Percentiles rank a stretch among this genome's conserved stretches.
These are phyloP conservation scores for Endomychus coccineus DNA, from an alignment of 2,888 invertebrate species.

Conservation along the genomic window DNA sequence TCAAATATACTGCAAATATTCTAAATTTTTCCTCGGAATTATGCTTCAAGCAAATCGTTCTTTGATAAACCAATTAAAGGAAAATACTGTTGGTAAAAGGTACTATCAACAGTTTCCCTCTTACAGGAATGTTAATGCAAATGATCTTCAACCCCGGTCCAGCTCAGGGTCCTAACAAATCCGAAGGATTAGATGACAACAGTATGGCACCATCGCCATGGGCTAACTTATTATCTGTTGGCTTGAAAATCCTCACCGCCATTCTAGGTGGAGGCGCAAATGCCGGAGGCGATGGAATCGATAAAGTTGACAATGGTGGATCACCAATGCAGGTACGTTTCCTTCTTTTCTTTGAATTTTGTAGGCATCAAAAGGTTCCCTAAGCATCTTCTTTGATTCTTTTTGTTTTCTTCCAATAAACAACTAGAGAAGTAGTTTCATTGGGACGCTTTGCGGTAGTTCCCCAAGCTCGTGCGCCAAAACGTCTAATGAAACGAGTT, in stretches of 20 bases:
- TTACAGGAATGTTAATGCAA: conserved; percentile 70
- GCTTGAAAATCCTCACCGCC: conserved; percentile 77
- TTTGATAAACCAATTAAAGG: too few species aligned
- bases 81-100: conserved; percentile 9
- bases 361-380: too few species aligned
- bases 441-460: too few species aligned
- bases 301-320: conserved; percentile 83
- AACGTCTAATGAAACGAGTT: too few species aligned
- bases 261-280: conserved; percentile 72
- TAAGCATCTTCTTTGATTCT: too few species aligned
- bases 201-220: conserved; percentile 71
- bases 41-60: too few species aligned
- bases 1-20: too few species aligned
- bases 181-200: conserved; percentile 64
- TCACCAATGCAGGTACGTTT: conserved; percentile 85
- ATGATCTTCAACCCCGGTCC: conserved; percentile 70
- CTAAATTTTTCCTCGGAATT: too few species aligned
- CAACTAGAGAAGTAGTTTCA: too few species aligned
- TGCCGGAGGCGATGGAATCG: conserved; percentile 70
- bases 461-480: too few species aligned
- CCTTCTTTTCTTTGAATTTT: too few species aligned
- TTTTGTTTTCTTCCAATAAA: too few species aligned
- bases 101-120: conserved; percentile 14
- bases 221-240: conserved; percentile 80
- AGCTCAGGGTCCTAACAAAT: conserved; percentile 69